Evolutionary conservation across 2,888 invertebrate species (phyloP), one percentile per base, ranked within the genome.

Genomic region (Caenorhabditis sp.): DNA sequence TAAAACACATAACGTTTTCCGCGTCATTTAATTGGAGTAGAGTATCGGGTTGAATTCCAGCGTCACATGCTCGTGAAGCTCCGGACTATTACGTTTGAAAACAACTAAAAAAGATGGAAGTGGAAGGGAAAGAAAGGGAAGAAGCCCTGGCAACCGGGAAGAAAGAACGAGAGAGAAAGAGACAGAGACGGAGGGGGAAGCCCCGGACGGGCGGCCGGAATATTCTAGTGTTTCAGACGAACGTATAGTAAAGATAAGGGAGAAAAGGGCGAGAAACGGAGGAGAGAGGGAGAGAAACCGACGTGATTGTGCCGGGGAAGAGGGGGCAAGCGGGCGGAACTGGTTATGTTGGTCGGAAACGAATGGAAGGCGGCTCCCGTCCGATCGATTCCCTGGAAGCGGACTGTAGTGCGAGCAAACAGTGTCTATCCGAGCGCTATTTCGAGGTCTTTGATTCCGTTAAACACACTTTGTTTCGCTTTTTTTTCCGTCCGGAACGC

Each of bases 211-310:
- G n/a, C 32, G 35, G 37, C 7, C 20, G 48, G 24, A 46, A 24
- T 37, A 46, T 37, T 37, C 30, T 26, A 15, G 48, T 48, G 48
- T 48, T 48, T 48, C 48, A 48, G 48, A 26, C 26, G 48, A 48
- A 48, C 48, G 48, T 61, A 61, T 61, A 61, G 61, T 61, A 50
- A 48, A 48, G 59, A 59, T 41, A 27, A 56, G 43, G 41, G 30
- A 17, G 20, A 11, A 32, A 52, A 52, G 20, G 13, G 30, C 17
- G 52, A 6, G 20, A 20, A 26, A 15, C 35, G 50, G 32, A n/a
- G 50, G 58, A 30, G 32, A 59, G 41, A 6, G 20, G 8, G 53
- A 30, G 58, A 43, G 26, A 27, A 48, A n/a, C n/a, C n/a, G n/a
- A n/a, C n/a, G n/a, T 43, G 43, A 43, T 43, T 43, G 43, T 43